phyloP scores from a whole-genome alignment of 2,113 vertebrate genomes.

The Python bivittatus region DNA sequence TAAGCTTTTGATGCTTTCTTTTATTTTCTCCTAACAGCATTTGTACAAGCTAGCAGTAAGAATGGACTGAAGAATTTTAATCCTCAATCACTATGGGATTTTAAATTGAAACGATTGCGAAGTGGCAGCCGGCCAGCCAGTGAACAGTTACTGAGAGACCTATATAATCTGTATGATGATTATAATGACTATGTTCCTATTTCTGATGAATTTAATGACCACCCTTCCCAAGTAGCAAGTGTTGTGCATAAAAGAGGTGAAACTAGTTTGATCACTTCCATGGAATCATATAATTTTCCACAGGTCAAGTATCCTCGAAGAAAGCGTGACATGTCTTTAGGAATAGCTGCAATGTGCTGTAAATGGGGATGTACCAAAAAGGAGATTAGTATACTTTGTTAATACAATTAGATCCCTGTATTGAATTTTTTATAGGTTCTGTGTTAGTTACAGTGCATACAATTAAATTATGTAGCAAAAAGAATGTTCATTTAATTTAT shows the following conservation, averaged over 20 bases:
- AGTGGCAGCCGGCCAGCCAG: constrained; percentile 41
- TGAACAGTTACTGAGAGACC: constrained; percentile 64
- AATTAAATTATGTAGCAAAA: constrained; percentile 14
- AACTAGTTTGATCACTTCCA: background rate
- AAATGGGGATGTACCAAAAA: constrained; percentile 87
- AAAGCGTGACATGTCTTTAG: constrained; percentile 81
- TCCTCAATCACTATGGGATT: constrained; percentile 34
- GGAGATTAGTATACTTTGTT: constrained; percentile 87
- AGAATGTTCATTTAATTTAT: constrained; percentile 43
- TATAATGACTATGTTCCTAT: constrained; percentile 52
- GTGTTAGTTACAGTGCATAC: constrained; percentile 28
- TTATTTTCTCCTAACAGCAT: constrained; percentile 65
- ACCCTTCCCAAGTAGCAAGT: constrained; percentile 50
- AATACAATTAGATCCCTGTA: constrained; percentile 33
- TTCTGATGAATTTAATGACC: constrained; percentile 41
- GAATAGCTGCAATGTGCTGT: constrained; percentile 86
- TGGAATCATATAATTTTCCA: constrained; percentile 41
- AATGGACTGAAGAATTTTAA: constrained; percentile 58
- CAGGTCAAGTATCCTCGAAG: constrained; percentile 67
- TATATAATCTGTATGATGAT: constrained; percentile 62
- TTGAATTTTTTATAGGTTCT: constrained; percentile 37
- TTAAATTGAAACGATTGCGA: constrained; percentile 46
- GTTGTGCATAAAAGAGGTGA: constrained; percentile 43
- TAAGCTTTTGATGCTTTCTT: constrained; percentile 4
- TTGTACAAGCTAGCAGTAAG: constrained; percentile 51